Evolutionary conservation across 2,797 vertebrate genomes (phyloP).

Genomic region (Protosalanx chinensis): DNA sequence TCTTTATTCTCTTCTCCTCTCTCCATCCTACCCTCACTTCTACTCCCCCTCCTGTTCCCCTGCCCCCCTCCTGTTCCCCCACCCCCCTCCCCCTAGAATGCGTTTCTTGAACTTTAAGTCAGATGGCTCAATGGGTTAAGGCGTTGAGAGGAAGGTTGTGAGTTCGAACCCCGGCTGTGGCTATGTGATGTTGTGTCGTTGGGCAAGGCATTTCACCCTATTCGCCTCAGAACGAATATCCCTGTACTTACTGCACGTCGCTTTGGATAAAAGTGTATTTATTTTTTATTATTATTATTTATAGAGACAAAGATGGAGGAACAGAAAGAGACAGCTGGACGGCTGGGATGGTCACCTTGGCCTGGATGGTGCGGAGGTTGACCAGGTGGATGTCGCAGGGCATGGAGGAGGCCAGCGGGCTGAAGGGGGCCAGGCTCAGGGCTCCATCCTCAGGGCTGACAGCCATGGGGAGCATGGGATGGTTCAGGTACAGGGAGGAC

Average conservation of each 20-base stretch:
- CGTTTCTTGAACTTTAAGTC: not conserved
- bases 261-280: too few relatives aligned
- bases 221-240: too few relatives aligned
- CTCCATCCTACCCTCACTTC: too few relatives aligned
- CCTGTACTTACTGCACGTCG: too few relatives aligned
- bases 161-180: too few relatives aligned
- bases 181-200: too few relatives aligned
- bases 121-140: too few relatives aligned
- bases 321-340: not conserved
- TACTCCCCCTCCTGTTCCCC: too few relatives aligned
- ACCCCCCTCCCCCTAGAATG: not conserved
- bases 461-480: slow-evolving; percentile 78
- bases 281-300: not conserved
- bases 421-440: slow-evolving; percentile 67
- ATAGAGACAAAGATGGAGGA: not conserved
- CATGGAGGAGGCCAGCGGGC: slow-evolving; percentile 75
- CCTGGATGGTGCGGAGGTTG: slow-evolving; percentile 84
- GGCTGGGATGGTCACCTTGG: slow-evolving; percentile 69
- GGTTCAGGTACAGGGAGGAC: slow-evolving; percentile 78
- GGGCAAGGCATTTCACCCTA: too few relatives aligned
- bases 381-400: slow-evolving; percentile 88
- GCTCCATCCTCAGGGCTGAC: slow-evolving; percentile 45
- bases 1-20: not conserved
- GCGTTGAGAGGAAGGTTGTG: too few relatives aligned
- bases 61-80: too few relatives aligned